phyloP scores from a whole-genome alignment of 1,140 invertebrate species.

The Stenopsyche tienmushanensis region DNA sequence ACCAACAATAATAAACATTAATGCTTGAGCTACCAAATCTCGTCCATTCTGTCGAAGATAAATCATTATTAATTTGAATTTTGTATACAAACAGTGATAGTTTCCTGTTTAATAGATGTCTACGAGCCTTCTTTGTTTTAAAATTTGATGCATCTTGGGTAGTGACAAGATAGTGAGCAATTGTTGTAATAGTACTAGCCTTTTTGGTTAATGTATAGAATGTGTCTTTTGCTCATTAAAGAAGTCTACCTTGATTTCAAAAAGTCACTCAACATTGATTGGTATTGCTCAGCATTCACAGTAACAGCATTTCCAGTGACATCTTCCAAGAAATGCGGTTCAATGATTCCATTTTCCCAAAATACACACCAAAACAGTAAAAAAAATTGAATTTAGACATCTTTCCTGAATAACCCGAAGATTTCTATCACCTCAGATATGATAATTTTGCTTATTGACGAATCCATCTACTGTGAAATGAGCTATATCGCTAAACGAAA shows the following conservation, averaged over 20 bases:
- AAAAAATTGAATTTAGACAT: too few species aligned
- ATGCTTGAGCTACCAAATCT: slow-evolving; percentile 50
- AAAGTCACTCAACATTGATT: too few species aligned
- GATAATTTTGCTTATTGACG: too few species aligned
- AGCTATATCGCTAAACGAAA: too few species aligned
- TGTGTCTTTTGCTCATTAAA: slow-evolving; percentile 46
- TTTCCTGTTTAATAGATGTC: not conserved
- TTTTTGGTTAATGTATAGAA: slow-evolving; percentile 47
- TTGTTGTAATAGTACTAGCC: slow-evolving; percentile 36
- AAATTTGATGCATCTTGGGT: slow-evolving; percentile 43
- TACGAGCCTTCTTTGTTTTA: not conserved
- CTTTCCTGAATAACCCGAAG: too few species aligned
- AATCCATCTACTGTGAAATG: too few species aligned
- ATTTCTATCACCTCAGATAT: too few species aligned
- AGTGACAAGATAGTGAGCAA: slow-evolving; percentile 51
- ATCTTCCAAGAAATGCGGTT: too few species aligned
- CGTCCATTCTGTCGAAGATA: slow-evolving; percentile 44
- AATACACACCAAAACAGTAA: too few species aligned
- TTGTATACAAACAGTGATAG: not conserved
- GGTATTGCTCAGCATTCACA: too few species aligned
- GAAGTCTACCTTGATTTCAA: slow-evolving; percentile 44
- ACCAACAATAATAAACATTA: slow-evolving; percentile 57
- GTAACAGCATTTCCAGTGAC: too few species aligned
- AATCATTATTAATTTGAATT: not conserved
- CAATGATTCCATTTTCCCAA: too few species aligned